A percentile compares a stretch with the other conserved stretches of the same genome.
Evolutionary conservation across 1,140 invertebrate genomes (phyloP).

Genomic region (Pantala flavescens): DNA sequence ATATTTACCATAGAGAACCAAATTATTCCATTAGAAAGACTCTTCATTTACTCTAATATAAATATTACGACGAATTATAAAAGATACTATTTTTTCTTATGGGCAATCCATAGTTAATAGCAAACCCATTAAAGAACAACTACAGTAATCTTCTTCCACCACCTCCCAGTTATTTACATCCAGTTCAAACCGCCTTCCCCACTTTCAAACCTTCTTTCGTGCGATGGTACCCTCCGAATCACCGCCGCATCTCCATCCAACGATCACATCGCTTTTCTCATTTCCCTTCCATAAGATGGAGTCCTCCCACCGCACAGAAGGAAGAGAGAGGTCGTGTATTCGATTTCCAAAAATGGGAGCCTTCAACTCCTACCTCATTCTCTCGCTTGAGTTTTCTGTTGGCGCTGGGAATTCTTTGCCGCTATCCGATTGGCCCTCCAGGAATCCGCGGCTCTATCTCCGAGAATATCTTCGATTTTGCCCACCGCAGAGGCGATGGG

Average conservation of each 20-base stretch:
- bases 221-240: neutral
- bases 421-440: neutral
- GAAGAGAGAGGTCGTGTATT: neutral
- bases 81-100: no score
- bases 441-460: neutral
- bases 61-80: no score
- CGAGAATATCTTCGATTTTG: no score
- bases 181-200: no score
- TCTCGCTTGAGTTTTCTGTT: neutral
- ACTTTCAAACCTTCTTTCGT: neutral
- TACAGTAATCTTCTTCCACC: no score
- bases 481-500: no score
- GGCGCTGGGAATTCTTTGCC: neutral
- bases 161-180: no score
- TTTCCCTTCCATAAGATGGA: neutral
- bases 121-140: no score
- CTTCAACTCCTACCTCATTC: neutral
- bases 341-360: neutral
- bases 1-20: no score
- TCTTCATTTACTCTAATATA: no score
- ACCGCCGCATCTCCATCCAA: neutral
- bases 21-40: no score
- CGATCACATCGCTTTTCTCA: neutral
- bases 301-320: neutral
- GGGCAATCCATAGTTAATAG: no score